Evolutionary conservation across 2,888 invertebrate genomes (phyloP).

Genomic region (Formica aserva): DNA sequence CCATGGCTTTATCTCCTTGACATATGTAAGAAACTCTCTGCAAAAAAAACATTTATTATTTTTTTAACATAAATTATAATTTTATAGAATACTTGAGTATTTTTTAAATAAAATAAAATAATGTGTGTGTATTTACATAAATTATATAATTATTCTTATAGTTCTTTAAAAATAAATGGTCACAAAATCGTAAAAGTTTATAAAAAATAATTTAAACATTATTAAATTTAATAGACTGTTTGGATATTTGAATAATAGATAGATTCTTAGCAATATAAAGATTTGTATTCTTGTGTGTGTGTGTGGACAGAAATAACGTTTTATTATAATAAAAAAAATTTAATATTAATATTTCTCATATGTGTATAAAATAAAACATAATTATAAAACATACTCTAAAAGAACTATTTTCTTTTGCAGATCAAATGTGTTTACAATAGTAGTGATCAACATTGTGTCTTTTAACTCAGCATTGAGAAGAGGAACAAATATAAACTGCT

Average conservation of each 20-base stretch:
- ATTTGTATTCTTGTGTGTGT: not conserved
- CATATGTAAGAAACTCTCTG: conserved; percentile 76
- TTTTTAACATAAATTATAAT: not conserved
- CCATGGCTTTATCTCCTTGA: conserved; percentile 79
- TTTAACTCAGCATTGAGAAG: conserved; percentile 76
- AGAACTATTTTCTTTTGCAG: conserved; percentile 56
- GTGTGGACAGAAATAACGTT: not conserved
- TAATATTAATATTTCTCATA: not conserved
- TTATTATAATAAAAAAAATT: not conserved
- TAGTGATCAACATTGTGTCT: conserved; percentile 66
- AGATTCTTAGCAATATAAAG: not conserved
- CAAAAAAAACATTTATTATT: conserved; percentile 34
- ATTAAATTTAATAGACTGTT: not conserved
- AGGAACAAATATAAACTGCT: conserved; percentile 76
- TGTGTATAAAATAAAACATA: not conserved
- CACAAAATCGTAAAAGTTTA: not conserved
- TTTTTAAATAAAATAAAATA: not conserved
- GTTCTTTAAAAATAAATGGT: not conserved
- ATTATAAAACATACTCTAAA: conserved; percentile 67
- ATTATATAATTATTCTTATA: not conserved
- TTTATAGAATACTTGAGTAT: not conserved
- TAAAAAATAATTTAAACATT: not conserved
- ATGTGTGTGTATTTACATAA: not conserved
- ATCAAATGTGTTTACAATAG: conserved; percentile 67
- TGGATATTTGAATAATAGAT: not conserved